phyloP scores from a whole-genome alignment of 2,797 vertebrate genomes.

The Lemur catta region DNA sequence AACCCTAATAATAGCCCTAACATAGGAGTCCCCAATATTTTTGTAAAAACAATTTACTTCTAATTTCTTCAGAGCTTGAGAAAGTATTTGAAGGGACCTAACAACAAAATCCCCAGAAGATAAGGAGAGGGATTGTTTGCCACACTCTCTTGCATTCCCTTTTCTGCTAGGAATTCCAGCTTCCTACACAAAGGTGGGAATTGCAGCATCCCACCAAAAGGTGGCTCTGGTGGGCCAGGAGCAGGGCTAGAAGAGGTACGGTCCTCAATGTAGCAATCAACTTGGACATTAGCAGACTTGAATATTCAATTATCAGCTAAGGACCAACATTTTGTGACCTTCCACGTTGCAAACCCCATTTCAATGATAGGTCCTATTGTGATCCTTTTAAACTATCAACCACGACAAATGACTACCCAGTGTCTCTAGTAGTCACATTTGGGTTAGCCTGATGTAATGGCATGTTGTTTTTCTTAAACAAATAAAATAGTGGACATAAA shows the following conservation, averaged over 20 bases:
- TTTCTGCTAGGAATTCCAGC: neutral
- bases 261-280: neutral
- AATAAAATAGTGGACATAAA: neutral
- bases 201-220: neutral
- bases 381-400: neutral
- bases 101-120: neutral
- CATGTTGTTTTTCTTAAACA: neutral
- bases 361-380: neutral
- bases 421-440: neutral
- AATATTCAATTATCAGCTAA: neutral
- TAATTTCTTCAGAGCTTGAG: neutral
- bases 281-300: neutral
- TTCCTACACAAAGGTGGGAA: neutral
- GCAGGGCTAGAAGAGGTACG: neutral
- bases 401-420: neutral
- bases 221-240: too few relatives aligned
- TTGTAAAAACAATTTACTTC: neutral
- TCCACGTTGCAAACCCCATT: neutral
- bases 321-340: neutral
- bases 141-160: neutral
- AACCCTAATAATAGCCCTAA: neutral
- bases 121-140: neutral
- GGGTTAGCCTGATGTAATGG: neutral
- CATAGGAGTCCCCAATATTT: neutral
- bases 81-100: neutral